Base-by-base conservation (phyloP, 1,140 invertebrate genomes). In the Musca vetustissima region DNA sequence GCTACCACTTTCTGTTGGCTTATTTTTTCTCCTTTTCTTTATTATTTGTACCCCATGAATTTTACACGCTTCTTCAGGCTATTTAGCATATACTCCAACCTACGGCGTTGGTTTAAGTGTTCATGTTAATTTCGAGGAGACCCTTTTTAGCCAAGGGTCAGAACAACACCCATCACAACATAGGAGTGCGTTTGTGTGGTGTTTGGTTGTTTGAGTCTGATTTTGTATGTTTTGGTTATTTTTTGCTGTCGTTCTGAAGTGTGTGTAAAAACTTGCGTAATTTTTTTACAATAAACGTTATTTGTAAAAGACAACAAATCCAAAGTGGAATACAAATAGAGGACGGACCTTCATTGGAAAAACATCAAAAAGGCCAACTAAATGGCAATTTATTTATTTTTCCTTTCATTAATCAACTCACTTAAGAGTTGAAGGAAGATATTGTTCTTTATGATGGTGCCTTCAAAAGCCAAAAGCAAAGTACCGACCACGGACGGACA, bases 331-430 rank as follows among this genome's bases (percentile, higher is more conserved):
- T 49, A 49, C 25, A 32, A 28, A 59, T 21, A 59, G 19, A 32
- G 25, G 55, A 32, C 8, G 14, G 55, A 32, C 24, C 24, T 1
- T 25, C 25, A 59, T 59, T 59, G 55, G 28, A 32, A 59, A 59
- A 59, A 59, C 55, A 59, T 59, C 55, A 59, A 59, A 59, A 59
- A 59, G 55, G 55, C 55, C 55, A 59, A 32, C 55, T 32, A 32
- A 59, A 59, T 59, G 55, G 55, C 55, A 59, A 59, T 59, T 59
- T 59, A 59, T 59, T 59, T 59, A 59, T 59, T 59, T 59, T 59
- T 59, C 55, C 25, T 59, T 59, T 59, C 55, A 59, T 59, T 59
- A 59, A 59, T 59, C 55, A 59, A 59, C 17, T 59, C 55, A 59
- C 55, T 59, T 59, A 59, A 59, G 25, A 59, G 28, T 59, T 59